Base-by-base conservation (phyloP, 1,140 invertebrate genomes). In the Leptinotarsa lineolata region DNA sequence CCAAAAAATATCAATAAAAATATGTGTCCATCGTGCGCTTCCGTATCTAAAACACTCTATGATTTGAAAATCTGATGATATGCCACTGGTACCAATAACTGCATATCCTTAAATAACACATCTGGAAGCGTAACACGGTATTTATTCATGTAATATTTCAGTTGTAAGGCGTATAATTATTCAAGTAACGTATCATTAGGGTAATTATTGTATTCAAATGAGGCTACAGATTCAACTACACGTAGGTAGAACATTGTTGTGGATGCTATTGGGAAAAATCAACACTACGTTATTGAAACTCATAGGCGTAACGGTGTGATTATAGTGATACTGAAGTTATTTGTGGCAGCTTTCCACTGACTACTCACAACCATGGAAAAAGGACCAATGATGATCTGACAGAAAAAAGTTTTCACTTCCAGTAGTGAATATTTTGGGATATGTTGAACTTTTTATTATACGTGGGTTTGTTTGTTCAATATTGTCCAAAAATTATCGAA, bases 201-300 rank as follows among this genome's bases (percentile, higher is more conserved):
- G 48, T 54, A 54, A 54, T 54, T 54, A 54, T 54, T 54, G 48
- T 54, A 54, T 54, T 54, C 48, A 54, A 54, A 54, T 54, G n/a
- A 54, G 48, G 48, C 48, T 54, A 16, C 48, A 54, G 48, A 54
- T 54, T 18, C 16, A 54, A 54, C 48, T 54, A 54, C 48, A 54
- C n/a, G 48, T 54, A 54, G 48, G 48, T 54, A 54, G 48, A n/a
- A 18, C 48, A 54, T 54, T 54, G n/a, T 54, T 54, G 16, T 54
- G 48, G 48, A 16, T 54, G 48, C 15, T 4, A 54, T 16, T 54
- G n/a, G n/a, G 48, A 54, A 54, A 18, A 54, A 54, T 54, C 48
- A 54, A 54, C 48, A 54, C 15, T 48, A 54, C n/a, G 48, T 54
- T n/a, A 54, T 54, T 54, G n/a, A 15, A 18, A 54, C n/a, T 54